A percentile compares a stretch with the other conserved stretches of the same genome.
These are phyloP conservation scores for Parthenolecanium corni DNA, from an alignment of 2,888 invertebrate genomes.

Conservation along the genomic window DNA sequence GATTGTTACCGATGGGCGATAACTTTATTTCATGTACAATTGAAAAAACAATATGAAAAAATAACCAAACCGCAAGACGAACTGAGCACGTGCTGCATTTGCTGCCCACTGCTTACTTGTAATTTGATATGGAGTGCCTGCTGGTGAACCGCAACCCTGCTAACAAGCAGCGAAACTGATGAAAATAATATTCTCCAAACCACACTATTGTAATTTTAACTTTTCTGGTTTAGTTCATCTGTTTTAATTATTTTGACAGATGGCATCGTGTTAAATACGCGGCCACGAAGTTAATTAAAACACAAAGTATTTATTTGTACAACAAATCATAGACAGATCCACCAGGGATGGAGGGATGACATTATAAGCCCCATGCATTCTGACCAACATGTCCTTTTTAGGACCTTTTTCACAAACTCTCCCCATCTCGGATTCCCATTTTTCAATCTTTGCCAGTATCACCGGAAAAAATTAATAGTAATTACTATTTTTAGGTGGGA, in stretches of 20 bases:
- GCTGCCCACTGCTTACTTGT: conserved; percentile 3
- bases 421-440: no score
- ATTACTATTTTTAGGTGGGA: no score
- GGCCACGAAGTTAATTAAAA: not conserved
- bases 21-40: not conserved
- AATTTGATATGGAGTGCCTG: conserved; percentile 16
- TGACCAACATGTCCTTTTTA: no score
- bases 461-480: no score
- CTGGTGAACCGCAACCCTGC: conserved; percentile 17
- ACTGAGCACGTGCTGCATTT: conserved; percentile 26
- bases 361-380: no score
- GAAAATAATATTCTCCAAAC: conserved; percentile 19
- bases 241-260: conserved; percentile 26
- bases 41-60: conserved; percentile 15
- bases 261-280: not conserved
- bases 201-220: conserved; percentile 19
- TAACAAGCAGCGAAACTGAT: conserved; percentile 4
- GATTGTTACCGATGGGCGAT: no score
- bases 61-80: not conserved
- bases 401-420: no score
- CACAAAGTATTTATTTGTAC: no score
- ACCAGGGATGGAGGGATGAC: no score
- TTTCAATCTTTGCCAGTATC: no score
- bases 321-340: no score
- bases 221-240: conserved; percentile 3